Evolutionary conservation across 37 sponge, comb jelly and placozoan genomes (phyloP).

Genomic region (Spongilla lacustris): DNA sequence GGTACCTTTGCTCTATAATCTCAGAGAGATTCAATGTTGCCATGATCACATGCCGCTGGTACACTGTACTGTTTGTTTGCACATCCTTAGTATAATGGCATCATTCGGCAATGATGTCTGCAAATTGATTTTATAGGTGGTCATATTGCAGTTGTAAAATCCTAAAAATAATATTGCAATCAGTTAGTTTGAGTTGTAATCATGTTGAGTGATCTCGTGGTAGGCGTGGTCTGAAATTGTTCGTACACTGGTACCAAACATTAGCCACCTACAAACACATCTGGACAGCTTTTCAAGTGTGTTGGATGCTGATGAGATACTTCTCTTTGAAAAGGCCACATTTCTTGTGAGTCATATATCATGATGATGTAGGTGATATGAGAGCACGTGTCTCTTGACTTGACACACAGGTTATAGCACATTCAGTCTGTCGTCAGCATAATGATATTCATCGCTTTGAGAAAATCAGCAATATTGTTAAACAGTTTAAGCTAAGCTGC

Average conservation of each 20-base stretch:
- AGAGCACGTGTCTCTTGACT: too few species aligned
- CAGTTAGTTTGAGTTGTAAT: background rate
- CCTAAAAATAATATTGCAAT: too few species aligned
- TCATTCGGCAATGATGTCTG: too few species aligned
- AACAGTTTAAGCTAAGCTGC: constrained; percentile 99
- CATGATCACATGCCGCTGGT: too few species aligned
- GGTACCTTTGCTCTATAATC: too few species aligned
- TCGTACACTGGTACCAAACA: constrained; percentile 95
- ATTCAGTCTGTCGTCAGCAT: constrained; percentile 83
- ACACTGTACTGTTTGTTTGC: too few species aligned
- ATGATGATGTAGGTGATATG: too few species aligned
- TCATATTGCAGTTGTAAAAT: too few species aligned
- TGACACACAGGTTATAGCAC: constrained; percentile 89
- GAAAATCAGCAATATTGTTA: constrained; percentile 99
- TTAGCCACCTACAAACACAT: constrained; percentile 75
- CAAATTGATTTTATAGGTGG: too few species aligned
- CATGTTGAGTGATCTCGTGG: background rate
- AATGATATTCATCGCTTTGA: constrained; percentile 93
- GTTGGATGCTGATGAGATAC: constrained; percentile 96
- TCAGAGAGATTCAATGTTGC: too few species aligned
- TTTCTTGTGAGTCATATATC: constrained; percentile 79
- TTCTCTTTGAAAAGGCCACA: constrained; percentile 98
- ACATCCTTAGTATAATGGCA: too few species aligned
- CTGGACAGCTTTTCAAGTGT: constrained; percentile 93
- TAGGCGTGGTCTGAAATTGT: constrained; percentile 99